Percentiles rank a stretch among this genome's conserved stretches.
Evolutionary conservation across 2,797 vertebrate species (phyloP).

Genomic region (Pantherophis vulpinus): DNA sequence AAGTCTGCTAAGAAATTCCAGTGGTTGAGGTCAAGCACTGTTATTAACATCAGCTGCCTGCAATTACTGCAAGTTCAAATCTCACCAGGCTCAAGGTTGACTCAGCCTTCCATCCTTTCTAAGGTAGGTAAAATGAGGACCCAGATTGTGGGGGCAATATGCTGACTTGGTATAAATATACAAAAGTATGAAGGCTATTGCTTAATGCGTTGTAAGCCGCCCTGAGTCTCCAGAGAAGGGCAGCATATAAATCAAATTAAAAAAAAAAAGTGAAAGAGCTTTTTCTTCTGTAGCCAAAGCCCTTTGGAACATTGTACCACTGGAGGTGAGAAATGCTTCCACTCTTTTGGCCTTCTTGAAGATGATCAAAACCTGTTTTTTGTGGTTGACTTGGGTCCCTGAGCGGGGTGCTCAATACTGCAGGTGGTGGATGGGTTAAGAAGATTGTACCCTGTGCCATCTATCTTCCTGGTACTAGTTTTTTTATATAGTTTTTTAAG

Average conservation of each 20-base stretch:
- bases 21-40: background rate
- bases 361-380: background rate
- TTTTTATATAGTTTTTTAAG: background rate
- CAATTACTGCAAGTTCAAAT: too few species aligned
- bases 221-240: too few species aligned
- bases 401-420: background rate
- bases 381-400: background rate
- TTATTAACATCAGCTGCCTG: too few species aligned
- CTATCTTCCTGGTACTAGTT: background rate
- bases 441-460: background rate
- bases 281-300: background rate
- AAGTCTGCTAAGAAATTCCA: background rate
- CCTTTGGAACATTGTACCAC: background rate
- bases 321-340: background rate
- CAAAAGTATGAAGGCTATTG: too few species aligned
- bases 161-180: too few species aligned
- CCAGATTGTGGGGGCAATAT: too few species aligned
- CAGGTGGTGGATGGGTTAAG: background rate
- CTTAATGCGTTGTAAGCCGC: too few species aligned
- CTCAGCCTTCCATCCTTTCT: too few species aligned
- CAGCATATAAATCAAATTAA: too few species aligned
- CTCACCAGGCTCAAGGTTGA: too few species aligned
- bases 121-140: too few species aligned
- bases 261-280: background rate
- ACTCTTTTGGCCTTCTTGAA: background rate